phyloP scores from a whole-genome alignment of 2,888 invertebrate genomes.

The Marasmarcha lunaedactyla region DNA sequence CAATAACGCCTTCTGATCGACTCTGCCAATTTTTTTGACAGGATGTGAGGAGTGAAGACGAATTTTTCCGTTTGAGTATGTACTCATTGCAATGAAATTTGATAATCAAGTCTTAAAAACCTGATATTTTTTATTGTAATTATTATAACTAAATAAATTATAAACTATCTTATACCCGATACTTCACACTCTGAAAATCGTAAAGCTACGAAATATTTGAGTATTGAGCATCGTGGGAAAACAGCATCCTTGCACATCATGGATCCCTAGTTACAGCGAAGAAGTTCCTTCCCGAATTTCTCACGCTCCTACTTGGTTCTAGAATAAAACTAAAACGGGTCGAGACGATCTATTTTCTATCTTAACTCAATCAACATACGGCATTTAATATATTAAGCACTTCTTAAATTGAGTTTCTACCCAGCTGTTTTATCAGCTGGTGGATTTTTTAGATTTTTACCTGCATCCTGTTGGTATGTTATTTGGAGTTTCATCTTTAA shows the following conservation, averaged over 20 bases:
- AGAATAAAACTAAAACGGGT: conserved; percentile 35
- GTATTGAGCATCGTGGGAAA: conserved; percentile 35
- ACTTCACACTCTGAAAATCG: no score
- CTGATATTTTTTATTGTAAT: no score
- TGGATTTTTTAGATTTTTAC: conserved; percentile 30
- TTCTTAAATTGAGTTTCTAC: conserved; percentile 15
- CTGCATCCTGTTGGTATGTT: conserved; percentile 22
- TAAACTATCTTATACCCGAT: no score
- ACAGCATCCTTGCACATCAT: conserved; percentile 24
- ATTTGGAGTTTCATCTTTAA: conserved; percentile 10
- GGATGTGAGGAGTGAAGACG: no score
- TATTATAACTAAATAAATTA: no score
- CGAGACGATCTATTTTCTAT: conserved; percentile 3
- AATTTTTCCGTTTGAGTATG: no score
- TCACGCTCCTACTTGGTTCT: conserved; percentile 57
- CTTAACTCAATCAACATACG: conserved; percentile 17
- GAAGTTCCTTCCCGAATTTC: conserved; percentile 68
- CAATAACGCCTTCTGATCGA: conserved; percentile 19
- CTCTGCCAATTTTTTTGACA: no score
- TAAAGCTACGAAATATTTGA: no score
- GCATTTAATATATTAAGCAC: conserved; percentile 5
- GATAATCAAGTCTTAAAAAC: no score
- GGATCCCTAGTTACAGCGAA: conserved; percentile 52
- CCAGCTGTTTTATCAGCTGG: conserved; percentile 23
- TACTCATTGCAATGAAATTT: no score